These are phyloP conservation scores for Amphimallon solstitiale DNA, from an alignment of 2,888 invertebrate genomes.

Conservation along the genomic window DNA sequence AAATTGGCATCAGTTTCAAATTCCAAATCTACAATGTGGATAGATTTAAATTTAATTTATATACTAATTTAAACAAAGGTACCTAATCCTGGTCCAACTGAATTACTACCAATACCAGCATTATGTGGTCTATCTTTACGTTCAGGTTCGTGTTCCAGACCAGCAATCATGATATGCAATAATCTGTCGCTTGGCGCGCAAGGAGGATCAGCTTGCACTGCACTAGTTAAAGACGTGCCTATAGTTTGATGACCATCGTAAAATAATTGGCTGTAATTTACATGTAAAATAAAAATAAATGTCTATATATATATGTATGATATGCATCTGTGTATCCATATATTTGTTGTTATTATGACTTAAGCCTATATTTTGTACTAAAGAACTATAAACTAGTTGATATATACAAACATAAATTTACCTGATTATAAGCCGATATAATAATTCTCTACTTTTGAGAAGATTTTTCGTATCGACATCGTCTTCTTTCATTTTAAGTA, in stretches of 20 bases:
- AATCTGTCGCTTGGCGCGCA: constrained; percentile 96
- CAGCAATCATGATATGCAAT: constrained; percentile 85
- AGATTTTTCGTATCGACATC: constrained; percentile 77
- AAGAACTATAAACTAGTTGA: too few relatives aligned
- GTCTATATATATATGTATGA: too few relatives aligned
- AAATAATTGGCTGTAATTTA: constrained; percentile 84
- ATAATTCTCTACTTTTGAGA: constrained; percentile 86
- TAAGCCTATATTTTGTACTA: too few relatives aligned
- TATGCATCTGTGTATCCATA: too few relatives aligned
- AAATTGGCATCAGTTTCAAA: constrained; percentile 95
- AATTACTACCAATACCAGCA: constrained; percentile 71
- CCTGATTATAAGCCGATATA: constrained; percentile 95
- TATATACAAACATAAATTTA: constrained; percentile 57
- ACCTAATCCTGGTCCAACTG: constrained; percentile 73
- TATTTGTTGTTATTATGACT: too few relatives aligned
- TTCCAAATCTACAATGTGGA: constrained; percentile 78
- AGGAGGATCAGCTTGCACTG: constrained; percentile 90
- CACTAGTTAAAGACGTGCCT: constrained; percentile 83
- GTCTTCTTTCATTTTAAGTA: constrained; percentile 57
- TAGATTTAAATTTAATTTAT: not conserved
- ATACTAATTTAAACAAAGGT: constrained; percentile 26
- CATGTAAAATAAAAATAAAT: constrained; percentile 13
- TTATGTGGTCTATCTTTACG: constrained; percentile 70
- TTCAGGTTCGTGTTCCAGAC: constrained; percentile 86
- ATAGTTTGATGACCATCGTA: constrained; percentile 97